phyloP scores from a whole-genome alignment of 2,113 vertebrate genomes.

The Syngnathus scovelli region DNA sequence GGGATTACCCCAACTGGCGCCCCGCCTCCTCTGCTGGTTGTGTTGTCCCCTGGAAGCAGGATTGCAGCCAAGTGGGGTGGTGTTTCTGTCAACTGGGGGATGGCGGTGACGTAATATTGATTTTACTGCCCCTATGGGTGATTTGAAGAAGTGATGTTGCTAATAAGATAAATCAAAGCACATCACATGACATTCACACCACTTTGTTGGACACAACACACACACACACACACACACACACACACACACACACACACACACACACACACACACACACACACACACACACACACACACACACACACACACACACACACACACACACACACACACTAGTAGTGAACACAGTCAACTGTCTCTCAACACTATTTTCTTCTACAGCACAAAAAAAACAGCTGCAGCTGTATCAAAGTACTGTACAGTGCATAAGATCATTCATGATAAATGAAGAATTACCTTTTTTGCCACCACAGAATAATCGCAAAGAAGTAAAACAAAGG shows the following conservation, averaged over 20 bases:
- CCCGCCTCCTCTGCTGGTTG: not conserved
- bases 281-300: not conserved
- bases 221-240: not conserved
- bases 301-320: not conserved
- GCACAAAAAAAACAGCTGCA: not conserved
- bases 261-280: not conserved
- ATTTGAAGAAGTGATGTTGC: not conserved
- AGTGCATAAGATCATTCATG: too few species aligned
- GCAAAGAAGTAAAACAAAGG: too few species aligned
- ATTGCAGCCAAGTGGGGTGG: not conserved
- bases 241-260: not conserved
- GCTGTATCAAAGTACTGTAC: not conserved
- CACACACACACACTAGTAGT: not conserved
- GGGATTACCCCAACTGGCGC: slow-evolving; percentile 4
- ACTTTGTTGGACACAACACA: not conserved
- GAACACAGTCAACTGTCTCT: not conserved
- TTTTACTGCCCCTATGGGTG: too few species aligned
- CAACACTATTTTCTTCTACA: not conserved
- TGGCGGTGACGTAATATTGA: not conserved
- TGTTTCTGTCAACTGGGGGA: not conserved
- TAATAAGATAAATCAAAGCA: not conserved
- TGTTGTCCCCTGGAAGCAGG: not conserved
- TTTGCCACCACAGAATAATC: too few species aligned
- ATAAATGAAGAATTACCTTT: too few species aligned
- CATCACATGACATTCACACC: not conserved